phyloP scores from a whole-genome alignment of 2,888 invertebrate genomes.

The Acanthosepion lycidas region DNA sequence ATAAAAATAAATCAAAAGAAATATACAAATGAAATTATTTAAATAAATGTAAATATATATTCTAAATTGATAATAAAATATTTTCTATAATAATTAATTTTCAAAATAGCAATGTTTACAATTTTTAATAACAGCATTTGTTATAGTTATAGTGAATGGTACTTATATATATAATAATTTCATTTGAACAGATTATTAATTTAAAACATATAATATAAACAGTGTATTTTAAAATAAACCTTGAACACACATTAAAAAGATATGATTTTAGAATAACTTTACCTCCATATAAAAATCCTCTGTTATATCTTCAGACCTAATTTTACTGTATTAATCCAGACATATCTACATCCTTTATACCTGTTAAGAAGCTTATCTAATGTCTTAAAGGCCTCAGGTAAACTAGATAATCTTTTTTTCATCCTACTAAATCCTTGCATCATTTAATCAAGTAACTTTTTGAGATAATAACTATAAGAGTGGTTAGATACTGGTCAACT shows the following conservation, averaged over 20 bases:
- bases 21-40: too few species aligned
- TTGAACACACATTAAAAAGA: not conserved
- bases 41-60: too few species aligned
- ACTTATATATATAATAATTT: too few species aligned
- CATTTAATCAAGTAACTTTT: slow-evolving; percentile 33
- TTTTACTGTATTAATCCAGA: slow-evolving; percentile 21
- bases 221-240: not conserved
- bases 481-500: not conserved
- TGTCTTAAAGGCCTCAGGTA: slow-evolving; percentile 1
- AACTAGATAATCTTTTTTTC: slow-evolving; percentile 18
- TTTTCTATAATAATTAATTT: too few species aligned
- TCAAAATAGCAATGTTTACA: too few species aligned
- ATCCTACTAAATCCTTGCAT: slow-evolving; percentile 33
- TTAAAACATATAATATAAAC: too few species aligned
- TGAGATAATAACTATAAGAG: not conserved
- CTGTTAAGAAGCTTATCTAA: slow-evolving; percentile 33
- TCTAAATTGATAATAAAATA: too few species aligned
- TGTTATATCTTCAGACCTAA: not conserved
- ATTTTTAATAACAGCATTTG: too few species aligned
- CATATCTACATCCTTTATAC: not conserved
- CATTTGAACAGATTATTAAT: too few species aligned
- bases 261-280: not conserved
- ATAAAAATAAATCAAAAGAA: too few species aligned
- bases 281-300: not conserved
- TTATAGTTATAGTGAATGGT: too few species aligned